Base-by-base conservation (phyloP, 2,888 invertebrate species). In the Lasius platythorax region DNA sequence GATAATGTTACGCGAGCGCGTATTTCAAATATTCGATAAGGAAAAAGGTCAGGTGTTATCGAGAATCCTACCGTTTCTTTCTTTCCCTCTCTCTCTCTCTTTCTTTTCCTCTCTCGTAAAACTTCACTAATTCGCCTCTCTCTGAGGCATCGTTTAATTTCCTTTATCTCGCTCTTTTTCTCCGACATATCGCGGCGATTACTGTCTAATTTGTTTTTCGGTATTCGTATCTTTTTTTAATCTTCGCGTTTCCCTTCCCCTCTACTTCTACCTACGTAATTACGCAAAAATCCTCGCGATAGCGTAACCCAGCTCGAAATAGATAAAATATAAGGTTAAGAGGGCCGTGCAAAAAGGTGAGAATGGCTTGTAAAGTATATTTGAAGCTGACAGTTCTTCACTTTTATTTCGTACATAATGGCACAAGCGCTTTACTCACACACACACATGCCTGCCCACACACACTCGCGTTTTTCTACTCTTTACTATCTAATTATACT, bases 371-470 rank as follows among this genome's bases (percentile, higher is more conserved):
- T 86, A 90, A 85, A 90, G 53, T 88, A 86, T 90, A 88, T 87
- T 91, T 88, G 88, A 90, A 66, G 78, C 89, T 86, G 84, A 87
- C 87, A 86, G 84, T 89, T 92, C 88, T 53, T 53, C 88, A 88
- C 90, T 87, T 91, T 91, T 89, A 88, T 92, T 86, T 90, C 86
- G 87, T 91, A 88, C 89, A 84, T 92, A 91, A 93, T 93, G 78
- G 91, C 93, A 92, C 84, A 92, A 91, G 87, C 91, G 94, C 93
- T 93, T 93, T 91, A 92, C 93, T 93, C 88, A 91, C 91, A 89
- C 83, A 79, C 8, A 53, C 8, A 50, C 8, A 50, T 70, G 61
- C 75, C 86, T 85, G 78, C 30, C 67, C 67, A 73, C n/a, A 53
- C 6, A 53, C n/a, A 53, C 33, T 78, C 72, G 64, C 79, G 50